Percentiles rank a stretch among this genome's conserved stretches.
These are phyloP conservation scores for Emesis furor DNA, from an alignment of 2,888 invertebrate species.

Conservation along the genomic window DNA sequence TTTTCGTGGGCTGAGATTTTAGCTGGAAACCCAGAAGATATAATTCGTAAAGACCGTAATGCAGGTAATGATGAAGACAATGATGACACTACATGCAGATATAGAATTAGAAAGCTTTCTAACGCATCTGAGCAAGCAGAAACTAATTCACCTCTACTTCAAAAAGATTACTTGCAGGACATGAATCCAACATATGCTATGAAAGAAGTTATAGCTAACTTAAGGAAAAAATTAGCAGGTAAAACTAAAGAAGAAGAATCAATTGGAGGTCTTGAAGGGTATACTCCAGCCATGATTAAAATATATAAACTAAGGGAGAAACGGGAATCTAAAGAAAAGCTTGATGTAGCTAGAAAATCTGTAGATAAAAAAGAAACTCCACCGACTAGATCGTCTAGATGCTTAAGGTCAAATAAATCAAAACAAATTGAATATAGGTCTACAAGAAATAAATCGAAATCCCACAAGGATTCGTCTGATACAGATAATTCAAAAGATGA, in stretches of 20 bases:
- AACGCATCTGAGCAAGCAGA: constrained; percentile 84
- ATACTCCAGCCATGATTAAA: constrained; percentile 92
- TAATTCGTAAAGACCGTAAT: constrained; percentile 90
- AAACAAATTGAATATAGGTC: constrained; percentile 55
- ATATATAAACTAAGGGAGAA: constrained; percentile 89
- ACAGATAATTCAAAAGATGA: background rate
- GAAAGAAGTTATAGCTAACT: constrained; percentile 93
- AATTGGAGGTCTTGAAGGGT: constrained; percentile 82
- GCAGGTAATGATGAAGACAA: constrained; percentile 83
- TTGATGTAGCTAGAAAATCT: constrained; percentile 80
- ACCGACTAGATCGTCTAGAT: constrained; percentile 77
- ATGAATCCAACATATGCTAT: constrained; percentile 95
- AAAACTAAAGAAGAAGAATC: constrained; percentile 83
- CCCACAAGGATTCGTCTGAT: background rate
- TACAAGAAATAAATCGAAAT: constrained; percentile 14
- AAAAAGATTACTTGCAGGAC: constrained; percentile 88
- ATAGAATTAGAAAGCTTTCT: constrained; percentile 87
- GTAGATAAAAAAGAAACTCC: constrained; percentile 75
- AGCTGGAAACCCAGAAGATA: constrained; percentile 93
- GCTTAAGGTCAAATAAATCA: constrained; percentile 81
- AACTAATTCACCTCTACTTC: constrained; percentile 84
- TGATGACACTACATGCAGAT: constrained; percentile 86
- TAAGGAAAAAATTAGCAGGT: constrained; percentile 90
- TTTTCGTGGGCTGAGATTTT: constrained; percentile 94
- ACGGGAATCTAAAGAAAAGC: constrained; percentile 85